Evolutionary conservation across 2,888 invertebrate species (phyloP).

Genomic region (Polietes domitor): DNA sequence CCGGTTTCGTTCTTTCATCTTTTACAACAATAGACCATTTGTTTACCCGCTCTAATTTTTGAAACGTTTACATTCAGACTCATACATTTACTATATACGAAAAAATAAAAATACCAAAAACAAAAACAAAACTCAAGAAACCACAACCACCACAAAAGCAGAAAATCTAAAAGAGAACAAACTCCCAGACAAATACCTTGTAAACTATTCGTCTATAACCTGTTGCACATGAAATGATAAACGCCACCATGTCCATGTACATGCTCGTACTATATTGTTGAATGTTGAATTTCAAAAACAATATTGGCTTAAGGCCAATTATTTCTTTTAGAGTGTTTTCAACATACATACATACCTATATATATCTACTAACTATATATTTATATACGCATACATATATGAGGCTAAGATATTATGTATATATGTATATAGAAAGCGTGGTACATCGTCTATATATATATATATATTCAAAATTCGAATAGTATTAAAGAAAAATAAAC

Average conservation of each 20-base stretch:
- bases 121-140: not conserved
- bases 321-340: constrained; percentile 8
- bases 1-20: too few relatives aligned
- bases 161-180: not conserved
- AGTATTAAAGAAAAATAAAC: not conserved
- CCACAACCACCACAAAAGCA: constrained; percentile 2
- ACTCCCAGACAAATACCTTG: constrained; percentile 54
- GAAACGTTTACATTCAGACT: not conserved
- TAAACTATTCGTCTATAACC: constrained; percentile 54
- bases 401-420: not conserved
- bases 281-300: constrained; percentile 17
- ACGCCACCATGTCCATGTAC: constrained; percentile 45
- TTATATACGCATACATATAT: not conserved
- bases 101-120: not conserved
- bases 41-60: constrained; percentile 32
- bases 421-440: not conserved
- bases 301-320: constrained; percentile 57
- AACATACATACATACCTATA: constrained; percentile 25
- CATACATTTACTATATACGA: not conserved
- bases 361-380: not conserved
- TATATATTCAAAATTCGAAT: not conserved
- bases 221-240: constrained; percentile 63
- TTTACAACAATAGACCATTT: constrained; percentile 8
- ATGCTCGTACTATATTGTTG: not conserved
- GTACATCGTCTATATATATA: not conserved